Base-by-base conservation (phyloP, 2,888 invertebrate genomes). In the Eristalis arbustorum region DNA sequence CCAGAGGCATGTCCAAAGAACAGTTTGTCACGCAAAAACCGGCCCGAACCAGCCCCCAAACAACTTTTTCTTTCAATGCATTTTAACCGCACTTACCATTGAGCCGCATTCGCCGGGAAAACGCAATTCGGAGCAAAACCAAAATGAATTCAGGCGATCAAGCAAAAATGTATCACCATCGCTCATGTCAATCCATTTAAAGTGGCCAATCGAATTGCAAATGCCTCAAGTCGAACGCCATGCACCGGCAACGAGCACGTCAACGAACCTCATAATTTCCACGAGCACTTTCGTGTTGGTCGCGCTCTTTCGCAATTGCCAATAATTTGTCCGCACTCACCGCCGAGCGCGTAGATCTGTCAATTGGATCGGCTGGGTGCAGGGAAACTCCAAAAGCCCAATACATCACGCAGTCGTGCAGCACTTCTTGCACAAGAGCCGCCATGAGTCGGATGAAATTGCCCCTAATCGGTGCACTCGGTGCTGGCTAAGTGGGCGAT, bases 401-500 rank as follows among this genome's bases (percentile, higher is more conserved):
- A 37, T 37, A 37, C 37, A 37, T 37, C 37, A 37, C 37, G 37
- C 37, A 37, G 49, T 49, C 18, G 49, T 49, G 49, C 49, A 22
- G 18, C 49, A 18, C 49, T 42, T 42, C 42, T 49, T 49, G 49
- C 49, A 49, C 49, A 49, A 49, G 49, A 0, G 18, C 18, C n/a
- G n/a, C 49, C 18, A 8, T 18, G 18, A 49, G 49, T 49, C 49
- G 6, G n/a, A n/a, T 14, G 42, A 3, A 42, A 42, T 42, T 42
- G 42, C 42, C 42, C n/a, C 14, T 42, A 42, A 42, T 42, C 42
- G n/a, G 4, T 14, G 49, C 49, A 49, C 18, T 49, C 49, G 8
- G 18, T 18, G 42, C 57, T 11, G 59, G 56, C 66, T 75, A 84
- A 84, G 84, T 84, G 84, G 84, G 84, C 84, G 84, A 84, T 84